Conservation (phyloP, 2,113 vertebrate genomes). For the Motacilla alba region DNA sequence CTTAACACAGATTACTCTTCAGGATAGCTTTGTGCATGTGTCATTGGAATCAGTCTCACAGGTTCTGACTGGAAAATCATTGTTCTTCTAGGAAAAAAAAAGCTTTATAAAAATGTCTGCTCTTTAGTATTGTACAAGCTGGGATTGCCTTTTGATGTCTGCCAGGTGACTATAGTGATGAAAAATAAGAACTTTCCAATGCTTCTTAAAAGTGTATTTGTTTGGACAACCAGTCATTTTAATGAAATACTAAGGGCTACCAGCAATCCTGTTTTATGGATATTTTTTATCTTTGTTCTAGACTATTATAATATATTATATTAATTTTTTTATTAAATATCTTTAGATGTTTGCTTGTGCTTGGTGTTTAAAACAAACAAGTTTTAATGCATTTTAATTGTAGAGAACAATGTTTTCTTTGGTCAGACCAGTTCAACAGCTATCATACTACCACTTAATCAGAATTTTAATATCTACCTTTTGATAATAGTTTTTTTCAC, state of each 20-base stretch:
- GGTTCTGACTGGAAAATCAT: background rate
- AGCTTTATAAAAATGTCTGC: background rate
- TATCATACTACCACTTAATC: background rate
- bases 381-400: background rate
- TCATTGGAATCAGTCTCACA: background rate
- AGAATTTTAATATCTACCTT: background rate
- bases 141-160: background rate
- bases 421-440: background rate
- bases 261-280: background rate
- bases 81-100: background rate
- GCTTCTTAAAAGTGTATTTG: background rate
- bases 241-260: background rate
- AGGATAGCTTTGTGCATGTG: background rate
- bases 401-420: background rate
- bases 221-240: background rate
- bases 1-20: background rate
- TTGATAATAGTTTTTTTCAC: background rate
- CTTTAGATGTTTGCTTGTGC: background rate
- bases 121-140: background rate
- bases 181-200: background rate
- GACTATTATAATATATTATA: background rate
- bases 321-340: background rate
- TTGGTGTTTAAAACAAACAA: background rate
- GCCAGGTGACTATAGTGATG: background rate
- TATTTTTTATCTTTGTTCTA: background rate